phyloP scores from a whole-genome alignment of 2,797 vertebrate species.

The Pachyuromys duprasi region DNA sequence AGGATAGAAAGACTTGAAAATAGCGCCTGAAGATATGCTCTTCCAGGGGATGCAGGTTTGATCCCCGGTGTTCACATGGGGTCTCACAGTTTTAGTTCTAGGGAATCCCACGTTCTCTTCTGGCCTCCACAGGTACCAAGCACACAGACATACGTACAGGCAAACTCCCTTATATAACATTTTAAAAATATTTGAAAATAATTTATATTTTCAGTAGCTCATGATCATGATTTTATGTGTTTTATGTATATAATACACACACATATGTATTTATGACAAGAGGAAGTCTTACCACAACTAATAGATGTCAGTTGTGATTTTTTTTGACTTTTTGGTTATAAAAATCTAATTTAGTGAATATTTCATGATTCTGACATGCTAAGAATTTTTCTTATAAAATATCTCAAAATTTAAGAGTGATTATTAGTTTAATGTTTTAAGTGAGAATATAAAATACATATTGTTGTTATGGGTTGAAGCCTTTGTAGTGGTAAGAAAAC shows the following conservation, averaged over 20 bases:
- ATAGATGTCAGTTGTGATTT: not conserved
- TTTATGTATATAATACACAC: not conserved
- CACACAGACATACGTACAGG: not conserved
- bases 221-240: not conserved
- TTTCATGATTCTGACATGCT: conserved; percentile 41
- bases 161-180: not conserved
- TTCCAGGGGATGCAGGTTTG: not conserved
- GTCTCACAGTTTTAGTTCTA: not conserved
- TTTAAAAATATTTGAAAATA: not conserved
- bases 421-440: conserved; percentile 22
- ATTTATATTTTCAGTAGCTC: not conserved
- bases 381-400: conserved; percentile 54
- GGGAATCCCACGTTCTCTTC: no score
- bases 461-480: not conserved
- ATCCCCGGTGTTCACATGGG: not conserved
- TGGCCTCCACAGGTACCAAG: not conserved
- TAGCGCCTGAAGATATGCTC: no score
- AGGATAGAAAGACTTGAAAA: not conserved
- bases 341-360: conserved; percentile 23
- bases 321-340: conserved; percentile 44
- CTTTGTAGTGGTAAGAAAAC: conserved; percentile 37
- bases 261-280: not conserved
- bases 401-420: conserved; percentile 41
- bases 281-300: conserved; percentile 29
- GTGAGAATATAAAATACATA: conserved; percentile 7